Conservation (phyloP, 2,888 invertebrate genomes). For the Thecophora atra region DNA sequence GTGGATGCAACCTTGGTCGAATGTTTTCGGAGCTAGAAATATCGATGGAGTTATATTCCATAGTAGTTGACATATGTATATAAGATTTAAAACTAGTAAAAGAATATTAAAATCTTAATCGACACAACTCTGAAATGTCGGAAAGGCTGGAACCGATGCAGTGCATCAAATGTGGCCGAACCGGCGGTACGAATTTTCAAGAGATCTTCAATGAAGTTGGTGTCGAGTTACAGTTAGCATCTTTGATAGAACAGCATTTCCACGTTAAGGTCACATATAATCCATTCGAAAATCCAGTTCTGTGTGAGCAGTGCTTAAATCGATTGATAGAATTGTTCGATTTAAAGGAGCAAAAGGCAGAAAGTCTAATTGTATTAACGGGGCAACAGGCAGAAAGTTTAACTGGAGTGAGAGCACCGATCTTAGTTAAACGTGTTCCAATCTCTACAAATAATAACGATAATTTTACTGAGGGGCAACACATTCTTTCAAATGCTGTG, state of each 20-base stretch:
- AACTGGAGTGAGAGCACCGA: background rate
- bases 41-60: no score
- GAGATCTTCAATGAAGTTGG: constrained; percentile 61
- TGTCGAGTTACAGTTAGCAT: constrained; percentile 54
- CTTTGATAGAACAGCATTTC: constrained; percentile 53
- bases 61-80: no score
- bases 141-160: background rate
- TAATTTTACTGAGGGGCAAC: background rate
- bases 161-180: constrained; percentile 54
- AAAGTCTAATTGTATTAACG: constrained; percentile 36
- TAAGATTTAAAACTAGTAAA: no score
- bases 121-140: no score
- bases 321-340: constrained; percentile 58
- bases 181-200: constrained; percentile 48
- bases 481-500: no score
- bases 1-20: no score
- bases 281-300: constrained; percentile 43
- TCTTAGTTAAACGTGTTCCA: background rate
- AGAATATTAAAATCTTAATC: no score
- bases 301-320: constrained; percentile 57
- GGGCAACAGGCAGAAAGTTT: constrained; percentile 31
- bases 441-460: background rate
- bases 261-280: constrained; percentile 47
- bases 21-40: no score
- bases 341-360: constrained; percentile 49